phyloP scores from a whole-genome alignment of 2,888 invertebrate genomes.

The Drosophila phalerata region DNA sequence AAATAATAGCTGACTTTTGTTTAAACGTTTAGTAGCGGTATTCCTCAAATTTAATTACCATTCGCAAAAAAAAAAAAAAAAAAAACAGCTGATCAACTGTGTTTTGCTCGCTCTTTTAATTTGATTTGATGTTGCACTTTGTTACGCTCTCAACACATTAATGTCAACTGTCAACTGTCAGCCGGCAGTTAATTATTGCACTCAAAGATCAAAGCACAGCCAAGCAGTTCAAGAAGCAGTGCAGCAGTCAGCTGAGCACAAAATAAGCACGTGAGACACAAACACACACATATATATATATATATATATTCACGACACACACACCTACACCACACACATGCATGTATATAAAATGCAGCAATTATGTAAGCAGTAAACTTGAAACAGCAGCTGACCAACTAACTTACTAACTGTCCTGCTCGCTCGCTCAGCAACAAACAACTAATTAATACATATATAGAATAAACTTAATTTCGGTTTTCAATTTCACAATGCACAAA shows the following conservation, averaged over 20 bases:
- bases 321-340: background rate
- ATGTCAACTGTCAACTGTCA: constrained; percentile 5
- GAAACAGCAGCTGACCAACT: constrained; percentile 31
- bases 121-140: constrained; percentile 10
- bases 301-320: background rate
- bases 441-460: background rate
- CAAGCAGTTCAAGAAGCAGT: constrained; percentile 12
- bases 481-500: constrained; percentile 19
- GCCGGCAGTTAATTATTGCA: constrained; percentile 2
- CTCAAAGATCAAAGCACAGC: constrained; percentile 15
- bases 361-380: constrained; percentile 49
- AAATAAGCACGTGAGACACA: constrained; percentile 15
- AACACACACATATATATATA: constrained; percentile 4
- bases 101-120: background rate
- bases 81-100: constrained; percentile 40
- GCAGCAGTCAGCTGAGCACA: constrained; percentile 20
- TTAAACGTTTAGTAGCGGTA: constrained; percentile 2
- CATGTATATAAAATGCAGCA: constrained; percentile 28
- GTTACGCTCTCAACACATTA: background rate
- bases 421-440: constrained; percentile 8
- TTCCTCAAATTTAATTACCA: background rate
- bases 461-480: background rate
- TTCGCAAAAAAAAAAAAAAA: too few species aligned
- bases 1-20: constrained; percentile 7
- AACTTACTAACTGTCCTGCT: constrained; percentile 15